phyloP scores from a whole-genome alignment of 2,797 vertebrate species.

The Cephalopachus bancanus region DNA sequence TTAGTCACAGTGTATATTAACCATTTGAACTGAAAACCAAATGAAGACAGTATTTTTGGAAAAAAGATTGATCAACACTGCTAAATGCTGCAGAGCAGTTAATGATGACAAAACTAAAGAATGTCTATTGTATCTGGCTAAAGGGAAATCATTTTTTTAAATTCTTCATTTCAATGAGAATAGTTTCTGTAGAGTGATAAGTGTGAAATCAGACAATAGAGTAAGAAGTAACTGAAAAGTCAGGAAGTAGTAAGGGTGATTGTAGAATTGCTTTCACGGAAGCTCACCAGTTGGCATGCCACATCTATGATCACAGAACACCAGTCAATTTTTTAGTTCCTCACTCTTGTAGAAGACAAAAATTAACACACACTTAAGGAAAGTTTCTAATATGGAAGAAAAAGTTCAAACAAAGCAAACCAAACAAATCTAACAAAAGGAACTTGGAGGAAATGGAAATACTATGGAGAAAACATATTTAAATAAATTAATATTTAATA shows the following conservation, averaged over 20 bases:
- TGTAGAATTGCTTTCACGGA: slow-evolving; percentile 11
- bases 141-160: background rate
- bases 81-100: background rate
- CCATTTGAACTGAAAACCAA: background rate
- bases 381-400: background rate
- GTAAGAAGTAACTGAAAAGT: background rate
- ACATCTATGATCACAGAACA: background rate
- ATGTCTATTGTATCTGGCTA: background rate
- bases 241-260: background rate
- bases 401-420: background rate
- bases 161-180: slow-evolving; percentile 19
- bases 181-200: background rate
- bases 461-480: background rate
- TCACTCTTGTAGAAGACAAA: background rate
- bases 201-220: background rate
- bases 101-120: background rate
- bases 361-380: background rate
- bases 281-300: background rate
- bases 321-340: background rate
- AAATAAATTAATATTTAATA: slow-evolving; percentile 13
- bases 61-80: background rate
- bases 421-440: background rate
- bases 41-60: background rate
- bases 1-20: background rate
- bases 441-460: background rate